Evolutionary conservation across 2,113 vertebrate genomes (phyloP), one percentile per base, ranked within the genome.

Genomic region (Alligator mississippiensis): DNA sequence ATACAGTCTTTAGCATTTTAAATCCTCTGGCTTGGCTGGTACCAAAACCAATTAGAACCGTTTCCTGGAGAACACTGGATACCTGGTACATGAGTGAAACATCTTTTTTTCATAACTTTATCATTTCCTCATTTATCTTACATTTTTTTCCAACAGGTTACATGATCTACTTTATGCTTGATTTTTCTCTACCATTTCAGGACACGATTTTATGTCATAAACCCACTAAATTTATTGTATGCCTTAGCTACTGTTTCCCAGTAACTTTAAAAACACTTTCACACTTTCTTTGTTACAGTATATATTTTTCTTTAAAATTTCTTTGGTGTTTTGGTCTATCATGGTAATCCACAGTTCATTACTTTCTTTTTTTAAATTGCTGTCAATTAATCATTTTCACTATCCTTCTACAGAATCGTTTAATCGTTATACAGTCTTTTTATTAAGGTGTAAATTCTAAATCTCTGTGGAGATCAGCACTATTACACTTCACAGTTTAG

Each of bases 381-480:
- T 61, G 13, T 61, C 4, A 47, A 38, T 4, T 3, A 63, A 19
- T 78, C 19, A 55, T 62, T 80, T n/a, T 83, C 12, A 19, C 14
- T 38, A 54, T 92, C 58, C 27, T 93, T 89, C 12, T 27, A 6
- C 75, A 0, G 17, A 8, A 4, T 80, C 4, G 84, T 90, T 60
- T 84, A 74, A n/a, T 60, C 4, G 47, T 80, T 90, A 93, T 74
- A 83, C 30, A 12, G 21, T n/a, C 77, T 80, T 87, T 78, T 70
- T 12, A 2, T 28, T 90, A 75, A 12, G 7, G 5, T 90, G 38
- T 18, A 78, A 61, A 96, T 34, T 10, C 1, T 60, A 55, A 24
- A 58, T 62, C n/a, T 87, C 28, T 47, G 3, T 63, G 15, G 8
- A 88, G 19, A 87, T 59, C 27, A 77, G 34, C 82, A 61, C 5